Evolutionary conservation across 2,797 vertebrate genomes (phyloP), one percentile per base, ranked within the genome.

Genomic region (Uromys caudimaculatus): DNA sequence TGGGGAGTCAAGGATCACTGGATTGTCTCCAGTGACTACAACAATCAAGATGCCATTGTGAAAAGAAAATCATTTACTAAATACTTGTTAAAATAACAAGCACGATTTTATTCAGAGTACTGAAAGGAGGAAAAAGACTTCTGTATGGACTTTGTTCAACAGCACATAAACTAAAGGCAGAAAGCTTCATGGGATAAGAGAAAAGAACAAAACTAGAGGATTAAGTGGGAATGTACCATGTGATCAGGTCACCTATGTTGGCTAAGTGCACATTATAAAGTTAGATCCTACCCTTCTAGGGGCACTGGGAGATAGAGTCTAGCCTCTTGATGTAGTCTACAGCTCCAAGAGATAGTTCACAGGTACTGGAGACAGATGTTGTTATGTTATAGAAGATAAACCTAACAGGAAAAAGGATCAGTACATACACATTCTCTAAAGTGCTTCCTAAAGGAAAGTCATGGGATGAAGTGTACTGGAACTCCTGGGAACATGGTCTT

Each of bases 41-140:
- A 85, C 0, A 3, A 83, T 75, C 38, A 13, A 60, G 12, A 7
- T 73, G 3, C 1, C 38, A 44, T 38, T 75, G 11, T 67, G 16
- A 84, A 87, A 75, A 44, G 56, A 7, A 62, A 87, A 90, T 58
- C 58, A 89, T 21, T 91, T 50, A 32, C 14, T 75, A 73, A 14
- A 32, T 35, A 35, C 4, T 71, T n/a, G 11, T 35, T 64, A 58
- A 81, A 78, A 88, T 79, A 56, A 38, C 35, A 52, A 76, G 27
- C 13, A 1, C 85, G 35, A 56, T 78, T 86, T 82, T 82, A 77
- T 83, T 85, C 19, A 58, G 47, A 38, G 13, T 94, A 23, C 56
- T 58, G 6, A 91, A 50, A 27, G 11, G 9, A 27, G 17, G 4
- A 78, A 35, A 77, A 29, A 75, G 21, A 81, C 9, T 77, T 77